Base-by-base conservation (phyloP, 23 tunicate genomes). In the Styela clava region DNA sequence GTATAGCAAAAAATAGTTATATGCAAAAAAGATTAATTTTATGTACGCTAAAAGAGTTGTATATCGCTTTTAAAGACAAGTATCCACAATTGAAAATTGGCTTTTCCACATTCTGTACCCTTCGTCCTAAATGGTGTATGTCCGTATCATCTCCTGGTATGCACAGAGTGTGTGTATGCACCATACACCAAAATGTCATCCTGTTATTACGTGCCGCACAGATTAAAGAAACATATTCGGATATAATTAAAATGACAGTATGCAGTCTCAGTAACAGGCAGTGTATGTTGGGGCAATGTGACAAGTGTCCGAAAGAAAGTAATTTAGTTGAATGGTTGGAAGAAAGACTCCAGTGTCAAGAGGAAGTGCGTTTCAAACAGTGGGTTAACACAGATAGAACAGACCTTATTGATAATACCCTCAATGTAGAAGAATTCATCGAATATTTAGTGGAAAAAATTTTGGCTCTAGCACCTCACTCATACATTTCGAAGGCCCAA, bases 161-260 rank as follows among this genome's bases (percentile, higher is more conserved):
- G 68, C 62, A 81, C 68, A 64, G 76, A 29, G 85, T 81, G 79
- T 81, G 85, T 70, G 85, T 81, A 24, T 81, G 85, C 76, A 81
- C 85, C 63, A 81, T 81, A 16, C 85, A 81, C 51, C 83, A 79
- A 64, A 79, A 79, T 29, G 61, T 70, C 74, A 81, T 62, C 24
- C 76, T 81, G 16, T 23, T 81, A 24, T 12, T 81, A 35, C 67
- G 22, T 68, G 62, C 85, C 12, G 73, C 51, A 9, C 64, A 81
- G 76, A 81, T 37, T 34, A 69, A 51, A 64, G 32, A 69, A 69
- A 70, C 31, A 5, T 81, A 81, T 76, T 67, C 67, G 34, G 85
- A 81, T 68, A 68, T 81, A 70, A 81, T 81, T 69, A 37, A 68
- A 28, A 37, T 81, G 73, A 31, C 68, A 32, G 74, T 69, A 23